Evolutionary conservation across 1,140 invertebrate species (phyloP).

Genomic region (Drosophila insularis): DNA sequence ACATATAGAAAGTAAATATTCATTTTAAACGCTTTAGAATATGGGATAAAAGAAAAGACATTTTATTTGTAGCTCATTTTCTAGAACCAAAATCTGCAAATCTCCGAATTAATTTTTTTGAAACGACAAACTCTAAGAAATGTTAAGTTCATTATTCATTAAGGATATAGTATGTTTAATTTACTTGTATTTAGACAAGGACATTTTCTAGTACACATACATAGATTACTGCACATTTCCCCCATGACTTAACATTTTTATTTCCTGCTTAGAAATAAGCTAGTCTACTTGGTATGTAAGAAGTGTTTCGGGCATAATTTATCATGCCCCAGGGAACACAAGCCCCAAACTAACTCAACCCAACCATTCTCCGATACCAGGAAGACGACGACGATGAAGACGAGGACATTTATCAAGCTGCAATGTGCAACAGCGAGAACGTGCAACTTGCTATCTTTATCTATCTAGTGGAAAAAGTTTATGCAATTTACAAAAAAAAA

Average conservation of each 20-base stretch:
- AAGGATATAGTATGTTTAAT: neutral
- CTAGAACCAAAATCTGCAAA: too few species aligned
- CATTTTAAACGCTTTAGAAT: too few species aligned
- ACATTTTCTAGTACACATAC: neutral
- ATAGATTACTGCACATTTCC: slow-evolving; percentile 7
- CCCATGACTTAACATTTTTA: slow-evolving; percentile 1
- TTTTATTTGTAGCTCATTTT: too few species aligned
- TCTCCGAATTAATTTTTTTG: too few species aligned
- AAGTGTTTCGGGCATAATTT: slow-evolving; percentile 60
- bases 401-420: slow-evolving; percentile 64
- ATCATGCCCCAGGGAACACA: slow-evolving; percentile 56
- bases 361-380: slow-evolving; percentile 22
- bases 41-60: too few species aligned
- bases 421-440: slow-evolving; percentile 46
- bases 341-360: neutral
- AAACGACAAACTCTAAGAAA: neutral
- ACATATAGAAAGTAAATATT: too few species aligned
- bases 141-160: neutral
- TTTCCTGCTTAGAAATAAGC: slow-evolving; percentile 21
- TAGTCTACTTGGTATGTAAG: slow-evolving; percentile 32
- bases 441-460: slow-evolving; percentile 26
- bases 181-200: neutral
- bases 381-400: slow-evolving; percentile 15
- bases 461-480: slow-evolving; percentile 28
- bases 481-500: slow-evolving; percentile 28